Percentiles rank a stretch among this genome's conserved stretches.
Evolutionary conservation across 2,797 vertebrate species (phyloP).

Genomic region (Nyctibius grandis): DNA sequence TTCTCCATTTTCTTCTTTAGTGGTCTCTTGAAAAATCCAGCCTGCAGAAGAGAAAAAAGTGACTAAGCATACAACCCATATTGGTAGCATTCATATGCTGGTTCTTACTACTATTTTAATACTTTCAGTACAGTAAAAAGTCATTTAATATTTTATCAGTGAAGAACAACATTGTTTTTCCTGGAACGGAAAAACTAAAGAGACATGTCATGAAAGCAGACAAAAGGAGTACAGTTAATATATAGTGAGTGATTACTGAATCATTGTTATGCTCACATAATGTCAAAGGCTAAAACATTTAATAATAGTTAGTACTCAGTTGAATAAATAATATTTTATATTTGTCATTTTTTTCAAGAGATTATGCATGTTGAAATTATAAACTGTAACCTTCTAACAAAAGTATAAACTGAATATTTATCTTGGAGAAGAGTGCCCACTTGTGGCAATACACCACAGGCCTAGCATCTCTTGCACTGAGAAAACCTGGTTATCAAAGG

Average conservation of each 20-base stretch:
- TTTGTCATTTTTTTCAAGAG: background rate
- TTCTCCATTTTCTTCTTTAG: constrained; percentile 90
- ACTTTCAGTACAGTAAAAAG: background rate
- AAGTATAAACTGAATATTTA: background rate
- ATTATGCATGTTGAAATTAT: background rate
- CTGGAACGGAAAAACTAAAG: background rate
- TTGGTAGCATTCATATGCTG: background rate
- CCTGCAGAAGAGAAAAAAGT: constrained; percentile 70
- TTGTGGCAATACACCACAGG: constrained; percentile 4
- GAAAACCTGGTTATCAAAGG: background rate
- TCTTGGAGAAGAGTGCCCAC: constrained; percentile 41
- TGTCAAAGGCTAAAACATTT: background rate
- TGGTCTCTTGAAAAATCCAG: constrained; percentile 97
- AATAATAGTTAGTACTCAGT: background rate
- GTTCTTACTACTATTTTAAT: background rate
- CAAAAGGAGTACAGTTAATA: background rate
- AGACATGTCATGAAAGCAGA: background rate
- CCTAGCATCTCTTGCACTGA: background rate
- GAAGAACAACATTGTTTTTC: background rate
- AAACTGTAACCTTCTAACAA: background rate
- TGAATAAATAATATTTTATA: background rate
- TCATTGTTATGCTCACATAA: background rate
- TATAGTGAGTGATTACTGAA: background rate
- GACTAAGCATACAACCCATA: background rate
- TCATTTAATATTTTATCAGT: background rate